Conservation (phyloP, 2,113 vertebrate species). For the Crotalus horridus region DNA sequence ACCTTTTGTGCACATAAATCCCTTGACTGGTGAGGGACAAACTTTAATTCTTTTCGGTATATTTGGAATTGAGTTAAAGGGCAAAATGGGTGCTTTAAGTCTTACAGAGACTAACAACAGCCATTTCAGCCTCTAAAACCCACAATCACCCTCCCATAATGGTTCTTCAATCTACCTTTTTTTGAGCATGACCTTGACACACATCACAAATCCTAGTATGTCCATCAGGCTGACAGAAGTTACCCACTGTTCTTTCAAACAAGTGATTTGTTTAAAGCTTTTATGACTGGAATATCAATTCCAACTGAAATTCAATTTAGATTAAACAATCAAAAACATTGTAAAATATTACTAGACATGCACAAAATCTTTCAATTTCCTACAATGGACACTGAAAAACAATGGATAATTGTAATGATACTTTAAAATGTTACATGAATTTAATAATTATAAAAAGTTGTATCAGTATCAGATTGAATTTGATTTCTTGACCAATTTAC, state of each 20-base stretch:
- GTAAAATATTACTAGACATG: not conserved
- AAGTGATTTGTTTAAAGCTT: not conserved
- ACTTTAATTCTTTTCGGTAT: not conserved
- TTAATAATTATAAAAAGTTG: not conserved
- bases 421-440: not conserved
- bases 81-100: not conserved
- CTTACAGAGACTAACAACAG: not conserved
- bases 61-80: not conserved
- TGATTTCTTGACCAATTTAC: constrained; percentile 22
- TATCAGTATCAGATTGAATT: not conserved
- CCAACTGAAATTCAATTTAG: not conserved
- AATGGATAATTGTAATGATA: not conserved
- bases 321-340: not conserved
- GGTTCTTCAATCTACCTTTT: not conserved
- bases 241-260: not conserved
- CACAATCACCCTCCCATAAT: not conserved
- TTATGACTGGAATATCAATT: not conserved
- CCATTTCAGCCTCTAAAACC: no score
- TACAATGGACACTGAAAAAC: not conserved
- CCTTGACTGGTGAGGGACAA: not conserved
- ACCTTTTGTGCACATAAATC: not conserved
- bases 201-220: not conserved
- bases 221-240: not conserved
- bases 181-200: not conserved
- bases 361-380: not conserved